Evolutionary conservation across 2,797 vertebrate genomes (phyloP), one percentile per base, ranked within the genome.

Genomic region (Austrolebias charrua): DNA sequence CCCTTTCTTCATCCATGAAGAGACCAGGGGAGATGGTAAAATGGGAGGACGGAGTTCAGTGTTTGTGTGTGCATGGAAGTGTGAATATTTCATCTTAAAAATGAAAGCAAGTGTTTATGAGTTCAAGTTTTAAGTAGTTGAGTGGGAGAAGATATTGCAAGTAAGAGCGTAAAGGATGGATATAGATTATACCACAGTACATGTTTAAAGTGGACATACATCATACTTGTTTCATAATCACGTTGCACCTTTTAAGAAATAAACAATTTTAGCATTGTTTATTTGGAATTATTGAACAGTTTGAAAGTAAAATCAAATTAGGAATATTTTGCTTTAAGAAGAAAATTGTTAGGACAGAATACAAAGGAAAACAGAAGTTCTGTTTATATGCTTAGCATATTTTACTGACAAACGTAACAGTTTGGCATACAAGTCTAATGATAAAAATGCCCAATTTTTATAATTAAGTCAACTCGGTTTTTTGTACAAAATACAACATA

Each of bases 111-210:
- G 28, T 6, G 44, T 51, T 67, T 52, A 71, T 75, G 66, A 60
- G 57, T 73, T 83, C 69, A 71, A 82, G 73, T 70, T 33, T 76
- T 53, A 77, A 83, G 79, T 78, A 68, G 59, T 63, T 64, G 68
- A 80, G 71, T 59, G 66, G 72, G 43, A 83, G 76, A 66, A 80
- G 60, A 70, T 52, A 75, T 24, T 66, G 10, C 15, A 79, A 70
- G 63, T 46, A 28, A 44, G 43, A 76, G 28, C 28, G 18, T 59
- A 65, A 69, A 66, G 56, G 60, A 79, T 80, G 55, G 69, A 35
- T 35, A 48, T 38, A 57, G 14, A 53, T 44, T 47, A 33, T 61
- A 19, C 18, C 19, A 43, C n/a, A 44, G 49, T 14, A 42, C 24
- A 58, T 51, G 60, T 75, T 56, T 45, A 53, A 11, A 55, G 19